Evolutionary conservation across 2,888 invertebrate genomes (phyloP), one percentile per base, ranked within the genome.

Genomic region (Parnassius apollo): DNA sequence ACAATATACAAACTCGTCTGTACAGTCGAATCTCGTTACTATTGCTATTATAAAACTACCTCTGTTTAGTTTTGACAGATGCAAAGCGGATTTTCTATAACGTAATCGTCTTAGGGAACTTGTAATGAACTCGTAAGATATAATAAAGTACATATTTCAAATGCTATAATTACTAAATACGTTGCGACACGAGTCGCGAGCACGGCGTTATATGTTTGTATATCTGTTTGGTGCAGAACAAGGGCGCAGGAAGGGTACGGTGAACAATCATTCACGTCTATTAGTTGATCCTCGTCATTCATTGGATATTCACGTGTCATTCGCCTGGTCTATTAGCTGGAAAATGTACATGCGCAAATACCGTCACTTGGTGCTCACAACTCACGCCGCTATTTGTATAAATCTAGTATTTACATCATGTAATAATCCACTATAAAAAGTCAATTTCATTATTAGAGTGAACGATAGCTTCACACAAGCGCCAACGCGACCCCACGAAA

Each of bases 1-100:
- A 75, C 68, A 77, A 74, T 79, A 78, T 84, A 87, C 83, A 87
- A 7, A 35, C 71, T 75, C 76, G 70, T 80, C 79, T 85, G 80
- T 82, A 85, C 77, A 82, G 57, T 69, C 65, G 61, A 75, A 74
- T 74, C 72, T 72, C 75, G 69, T 66, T 73, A 70, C 75, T 81
- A 82, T 78, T 74, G 68, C 76, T 54, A 48, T 44, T 10, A 42
- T 13, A 22, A 25, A 58, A 7, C 10, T 54, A 4, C 10, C 50
- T 45, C n/a, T 13, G 10, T 48, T 44, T 22, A 44, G 44, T 9
- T 35, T 8, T 12, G 56, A 56, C 49, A 18, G 57, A 42, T 7
- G 13, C 44, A 12, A n/a, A 46, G 9, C 35, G 8, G 35, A 35
- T 22, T 2, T 12, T 12, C 18, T 1, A n/a, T n/a, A 42, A n/a